A percentile compares a stretch with the other conserved stretches of the same genome.
phyloP scores from a whole-genome alignment of 1,140 invertebrate species.

The Coboldia fuscipes region DNA sequence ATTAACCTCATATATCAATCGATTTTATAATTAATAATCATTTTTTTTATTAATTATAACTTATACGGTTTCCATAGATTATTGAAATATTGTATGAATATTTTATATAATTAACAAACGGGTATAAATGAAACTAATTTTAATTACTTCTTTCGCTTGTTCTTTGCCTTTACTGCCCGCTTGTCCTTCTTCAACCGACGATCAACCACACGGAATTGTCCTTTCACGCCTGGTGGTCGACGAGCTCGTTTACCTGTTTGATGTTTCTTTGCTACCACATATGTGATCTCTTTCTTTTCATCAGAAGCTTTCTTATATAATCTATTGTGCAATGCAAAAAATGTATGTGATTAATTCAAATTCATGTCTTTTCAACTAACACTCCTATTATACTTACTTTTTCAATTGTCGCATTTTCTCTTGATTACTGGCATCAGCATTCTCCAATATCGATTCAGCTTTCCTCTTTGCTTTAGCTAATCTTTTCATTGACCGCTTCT shows the following conservation, averaged over 20 bases:
- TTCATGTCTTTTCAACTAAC: constrained; percentile 1
- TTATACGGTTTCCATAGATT: no score
- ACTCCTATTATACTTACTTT: constrained; percentile 36
- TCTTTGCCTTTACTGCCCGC: constrained; percentile 40
- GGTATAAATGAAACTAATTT: constrained; percentile 1
- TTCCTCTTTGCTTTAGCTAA: constrained; percentile 92
- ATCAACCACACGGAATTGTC: constrained; percentile 88
- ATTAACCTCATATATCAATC: no score
- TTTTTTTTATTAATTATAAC: no score
- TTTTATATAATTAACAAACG: no score
- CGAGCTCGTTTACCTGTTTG: constrained; percentile 48
- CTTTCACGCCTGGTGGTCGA: constrained; percentile 73
- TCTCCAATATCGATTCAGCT: constrained; percentile 78
- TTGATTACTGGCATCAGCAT: constrained; percentile 64
- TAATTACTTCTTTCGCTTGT: constrained; percentile 8
- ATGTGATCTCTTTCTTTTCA: constrained; percentile 74
- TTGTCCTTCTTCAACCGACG: constrained; percentile 89
- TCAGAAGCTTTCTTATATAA: constrained; percentile 81
- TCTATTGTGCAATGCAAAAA: constrained; percentile 24
- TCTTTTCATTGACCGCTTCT: constrained; percentile 63
- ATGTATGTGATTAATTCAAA: constrained; percentile 1
- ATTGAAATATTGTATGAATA: no score
- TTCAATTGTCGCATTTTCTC: constrained; percentile 86
- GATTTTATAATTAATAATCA: no score
- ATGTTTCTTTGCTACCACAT: constrained; percentile 87